Evolutionary conservation across 2,797 vertebrate genomes (phyloP), one percentile per base, ranked within the genome.

Genomic region (Phalloptychus januarius): DNA sequence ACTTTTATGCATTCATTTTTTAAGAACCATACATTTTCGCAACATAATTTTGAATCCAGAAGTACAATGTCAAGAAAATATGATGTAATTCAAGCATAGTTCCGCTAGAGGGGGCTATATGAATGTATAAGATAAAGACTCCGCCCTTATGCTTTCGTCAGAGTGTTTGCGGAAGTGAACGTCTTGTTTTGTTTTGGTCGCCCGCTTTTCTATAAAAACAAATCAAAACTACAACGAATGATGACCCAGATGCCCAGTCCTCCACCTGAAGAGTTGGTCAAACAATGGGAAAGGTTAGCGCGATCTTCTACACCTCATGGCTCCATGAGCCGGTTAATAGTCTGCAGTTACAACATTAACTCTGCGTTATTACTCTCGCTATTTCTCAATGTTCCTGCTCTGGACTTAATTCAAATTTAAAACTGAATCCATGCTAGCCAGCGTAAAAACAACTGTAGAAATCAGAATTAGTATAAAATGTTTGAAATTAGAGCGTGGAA

Each of bases 221-320:
- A 0, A 15, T 71, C 54, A 23, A n/a, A 69, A n/a, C 23, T 18
- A 8, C 8, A 13, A 28, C 28, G 5, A 40, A 25, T 10, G 7
- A n/a, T 15, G 28, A 11, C 6, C 23, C 20, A 74, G 72, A 94
- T 95, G 93, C 87, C 79, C 5, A 67, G 75, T 6, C 0, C 78
- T 52, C 82, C 89, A 0, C 71, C 79, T 7, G 89, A 92, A 33
- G 72, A 90, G 0, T 0, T 94, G 84, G 81, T 94, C 42, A 72
- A 86, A 72, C 80, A 85, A 36, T 95, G 95, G 95, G 83, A 93
- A 83, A 94, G 95, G 94, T 95, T 81, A 89, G 92, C 79, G 7
- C 3, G 38, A 23, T 0, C 0, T 73, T 72, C 18, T 67, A 16
- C 58, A 18, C 16, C 16, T 45, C 10, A 3, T 20, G 20, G 16